Base-by-base conservation (phyloP, 2,113 vertebrate species). In the Pseudorhombus dupliciocellatus region DNA sequence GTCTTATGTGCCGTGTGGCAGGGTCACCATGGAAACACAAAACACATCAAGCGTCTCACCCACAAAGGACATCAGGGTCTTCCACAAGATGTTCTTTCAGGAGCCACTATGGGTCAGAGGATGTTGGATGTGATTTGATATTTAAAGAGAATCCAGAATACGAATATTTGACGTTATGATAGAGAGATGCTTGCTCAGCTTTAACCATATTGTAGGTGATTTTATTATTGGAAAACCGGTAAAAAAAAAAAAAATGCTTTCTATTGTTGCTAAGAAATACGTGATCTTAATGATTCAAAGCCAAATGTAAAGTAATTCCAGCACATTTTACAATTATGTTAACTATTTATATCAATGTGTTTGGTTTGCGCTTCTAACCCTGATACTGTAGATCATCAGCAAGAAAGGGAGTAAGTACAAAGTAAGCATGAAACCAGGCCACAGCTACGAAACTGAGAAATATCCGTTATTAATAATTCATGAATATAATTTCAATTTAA, bases 1-100 rank as follows among this genome's bases (percentile, higher is more conserved):
- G 85, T 87, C 83, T 89, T 77, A 85, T 87, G 77, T 60, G 71
- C 80, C 26, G 75, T 67, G 78, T 55, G 1, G 58, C 16, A 5
- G 75, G 80, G 83, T 92, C 81, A 80, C 88, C 87, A 91, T 89
- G 85, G 90, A 86, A 90, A 92, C 88, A 77, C 81, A 73, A 88
- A 88, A 84, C 77, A 69, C 84, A 77, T 79, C 81, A 77, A 71
- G 60, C 22, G 24, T 54, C 66, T 75, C 60, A 48, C 79, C n/a
- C 64, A 56, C 73, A 77, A 83, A 88, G 80, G 79, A 88, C 64
- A 68, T 48, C 46, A 86, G 81, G 80, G 84, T 81, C 70, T 54
- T 80, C 83, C 53, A 74, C 81, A 56, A 80, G 77, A 89, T 72
- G 83, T 75, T 86, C 75, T 80, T 77, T 53, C 64, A 81, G 51